Conservation (phyloP, 2,888 invertebrate species). For the Polymixis lichenea region DNA sequence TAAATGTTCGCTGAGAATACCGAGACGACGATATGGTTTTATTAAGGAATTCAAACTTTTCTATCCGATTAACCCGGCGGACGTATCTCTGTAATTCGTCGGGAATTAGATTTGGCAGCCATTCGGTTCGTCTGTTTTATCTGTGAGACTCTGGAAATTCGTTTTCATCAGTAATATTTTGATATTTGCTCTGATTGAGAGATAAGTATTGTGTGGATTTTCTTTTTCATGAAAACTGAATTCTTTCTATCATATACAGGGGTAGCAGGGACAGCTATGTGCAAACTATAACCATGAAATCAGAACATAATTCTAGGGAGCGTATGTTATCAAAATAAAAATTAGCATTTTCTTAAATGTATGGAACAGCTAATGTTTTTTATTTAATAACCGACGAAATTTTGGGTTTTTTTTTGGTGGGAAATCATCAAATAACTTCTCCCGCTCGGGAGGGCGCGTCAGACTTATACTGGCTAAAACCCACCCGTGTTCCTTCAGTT, state of each 20-base stretch:
- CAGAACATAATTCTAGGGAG: too few relatives aligned
- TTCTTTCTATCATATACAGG: not conserved
- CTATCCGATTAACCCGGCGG: constrained; percentile 64
- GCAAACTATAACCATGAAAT: too few relatives aligned
- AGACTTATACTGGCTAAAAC: too few relatives aligned
- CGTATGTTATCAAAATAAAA: too few relatives aligned
- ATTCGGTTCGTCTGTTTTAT: constrained; percentile 52
- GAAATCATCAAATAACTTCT: too few relatives aligned
- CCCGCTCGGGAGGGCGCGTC: too few relatives aligned
- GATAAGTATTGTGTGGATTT: constrained; percentile 21
- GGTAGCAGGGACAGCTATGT: too few relatives aligned
- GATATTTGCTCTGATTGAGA: constrained; percentile 13
- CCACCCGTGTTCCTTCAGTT: too few relatives aligned
- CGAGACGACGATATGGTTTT: constrained; percentile 68
- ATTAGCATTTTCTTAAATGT: too few relatives aligned
- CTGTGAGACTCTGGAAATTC: constrained; percentile 28
- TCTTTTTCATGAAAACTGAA: constrained; percentile 15
- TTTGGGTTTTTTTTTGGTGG: too few relatives aligned
- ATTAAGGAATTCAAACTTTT: constrained; percentile 72
- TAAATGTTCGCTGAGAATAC: constrained; percentile 71
- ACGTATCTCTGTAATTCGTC: constrained; percentile 59
- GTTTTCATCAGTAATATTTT: constrained; percentile 48
- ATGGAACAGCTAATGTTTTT: too few relatives aligned
- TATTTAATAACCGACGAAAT: too few relatives aligned
- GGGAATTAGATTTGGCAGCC: constrained; percentile 55